Percentiles rank a stretch among this genome's conserved stretches.
phyloP scores from a whole-genome alignment of 2,888 invertebrate species.

The Tanytarsus gracilentus region DNA sequence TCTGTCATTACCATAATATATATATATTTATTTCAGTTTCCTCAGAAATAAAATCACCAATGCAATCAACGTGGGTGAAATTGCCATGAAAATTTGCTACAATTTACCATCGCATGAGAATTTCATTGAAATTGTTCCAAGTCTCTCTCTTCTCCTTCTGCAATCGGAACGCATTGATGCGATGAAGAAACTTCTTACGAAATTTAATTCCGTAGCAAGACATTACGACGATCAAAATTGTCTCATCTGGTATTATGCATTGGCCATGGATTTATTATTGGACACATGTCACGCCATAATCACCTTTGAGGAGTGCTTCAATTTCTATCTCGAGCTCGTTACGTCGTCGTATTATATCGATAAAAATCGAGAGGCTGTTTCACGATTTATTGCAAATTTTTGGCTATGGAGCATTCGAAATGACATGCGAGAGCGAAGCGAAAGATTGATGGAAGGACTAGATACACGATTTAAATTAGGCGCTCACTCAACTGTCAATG shows the following conservation, averaged over 20 bases:
- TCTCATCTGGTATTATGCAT: constrained; percentile 50
- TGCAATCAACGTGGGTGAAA: neutral
- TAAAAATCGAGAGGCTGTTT: neutral
- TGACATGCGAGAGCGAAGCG: constrained; percentile 50
- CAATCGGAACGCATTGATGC: neutral
- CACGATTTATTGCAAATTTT: constrained; percentile 11
- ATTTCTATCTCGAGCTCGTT: constrained; percentile 29
- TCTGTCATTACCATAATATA: neutral
- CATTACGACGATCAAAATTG: constrained; percentile 39
- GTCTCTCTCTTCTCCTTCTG: constrained; percentile 33
- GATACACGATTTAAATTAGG: constrained; percentile 36
- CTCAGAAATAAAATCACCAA: neutral
- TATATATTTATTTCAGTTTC: neutral
- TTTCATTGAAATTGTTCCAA: constrained; percentile 4
- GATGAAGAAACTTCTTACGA: constrained; percentile 30
- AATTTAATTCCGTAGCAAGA: constrained; percentile 33
- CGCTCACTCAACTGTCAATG: constrained; percentile 37
- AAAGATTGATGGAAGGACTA: constrained; percentile 48
- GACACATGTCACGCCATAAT: constrained; percentile 52
- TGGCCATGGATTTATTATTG: constrained; percentile 49
- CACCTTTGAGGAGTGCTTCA: constrained; percentile 43
- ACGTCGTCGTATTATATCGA: neutral
- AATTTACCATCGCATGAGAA: neutral
- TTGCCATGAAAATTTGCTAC: neutral
- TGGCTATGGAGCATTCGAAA: constrained; percentile 43